Evolutionary conservation across 2,888 invertebrate genomes (phyloP).

Genomic region (Caenorhabditis virilis): DNA sequence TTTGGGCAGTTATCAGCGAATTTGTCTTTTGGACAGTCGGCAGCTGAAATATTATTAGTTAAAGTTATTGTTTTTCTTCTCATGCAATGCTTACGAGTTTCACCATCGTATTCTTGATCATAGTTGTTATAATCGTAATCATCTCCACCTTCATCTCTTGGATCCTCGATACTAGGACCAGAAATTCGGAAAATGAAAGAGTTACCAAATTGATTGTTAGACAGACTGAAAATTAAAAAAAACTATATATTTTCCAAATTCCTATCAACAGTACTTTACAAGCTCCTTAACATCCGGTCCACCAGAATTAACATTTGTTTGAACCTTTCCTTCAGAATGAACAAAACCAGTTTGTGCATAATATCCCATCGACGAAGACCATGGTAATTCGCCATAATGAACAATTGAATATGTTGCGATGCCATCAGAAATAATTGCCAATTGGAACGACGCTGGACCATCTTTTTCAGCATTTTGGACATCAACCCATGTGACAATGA

Average conservation of each 20-base stretch:
- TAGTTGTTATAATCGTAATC: constrained; percentile 58
- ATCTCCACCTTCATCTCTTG: constrained; percentile 49
- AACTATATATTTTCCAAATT: constrained; percentile 1
- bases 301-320: constrained; percentile 83
- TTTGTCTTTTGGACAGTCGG: constrained; percentile 63
- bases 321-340: constrained; percentile 77
- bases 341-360: constrained; percentile 49
- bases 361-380: constrained; percentile 72
- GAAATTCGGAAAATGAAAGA: constrained; percentile 83
- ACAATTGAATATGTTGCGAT: constrained; percentile 83
- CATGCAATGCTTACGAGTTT: constrained; percentile 10
- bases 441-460: constrained; percentile 75
- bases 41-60: constrained; percentile 15
- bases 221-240: constrained; percentile 75
- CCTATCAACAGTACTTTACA: constrained; percentile 74
- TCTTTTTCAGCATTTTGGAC: constrained; percentile 69
- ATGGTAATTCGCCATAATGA: constrained; percentile 87
- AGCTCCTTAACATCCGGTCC: constrained; percentile 84
- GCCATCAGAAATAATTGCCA: constrained; percentile 78
- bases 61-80: background rate
- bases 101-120: constrained; percentile 55
- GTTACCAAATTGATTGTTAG: constrained; percentile 80
- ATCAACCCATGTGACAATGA: constrained; percentile 87
- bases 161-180: constrained; percentile 58
- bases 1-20: constrained; percentile 59